Conservation (phyloP, 2,888 invertebrate genomes). For the Cistogaster globosa region DNA sequence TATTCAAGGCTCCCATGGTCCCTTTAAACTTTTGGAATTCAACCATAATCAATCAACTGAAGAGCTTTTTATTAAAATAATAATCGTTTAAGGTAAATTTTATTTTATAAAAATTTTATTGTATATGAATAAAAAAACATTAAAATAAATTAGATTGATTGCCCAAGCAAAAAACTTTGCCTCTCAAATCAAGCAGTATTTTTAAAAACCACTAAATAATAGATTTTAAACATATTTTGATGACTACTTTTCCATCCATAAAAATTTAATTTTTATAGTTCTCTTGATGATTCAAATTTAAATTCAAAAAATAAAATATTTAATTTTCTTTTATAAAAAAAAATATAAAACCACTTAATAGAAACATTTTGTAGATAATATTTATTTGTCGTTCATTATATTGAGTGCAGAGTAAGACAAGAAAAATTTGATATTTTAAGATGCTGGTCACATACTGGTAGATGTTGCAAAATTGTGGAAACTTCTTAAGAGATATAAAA, state of each 20-base stretch:
- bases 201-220: background rate
- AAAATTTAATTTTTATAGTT: slow-evolving; percentile 21
- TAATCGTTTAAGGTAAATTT: too few species aligned
- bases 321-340: slow-evolving; percentile 1
- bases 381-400: slow-evolving; percentile 40
- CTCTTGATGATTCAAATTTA: slow-evolving; percentile 40
- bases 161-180: background rate
- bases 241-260: background rate
- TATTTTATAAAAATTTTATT: too few species aligned
- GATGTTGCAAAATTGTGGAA: slow-evolving; percentile 61
- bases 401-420: background rate
- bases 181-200: slow-evolving; percentile 11
- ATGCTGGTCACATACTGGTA: slow-evolving; percentile 65
- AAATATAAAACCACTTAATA: slow-evolving; percentile 30
- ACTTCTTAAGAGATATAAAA: slow-evolving; percentile 63
- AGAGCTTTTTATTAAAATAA: too few species aligned
- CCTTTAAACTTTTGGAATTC: too few species aligned
- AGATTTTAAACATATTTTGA: background rate
- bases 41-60: too few species aligned
- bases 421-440: slow-evolving; percentile 41
- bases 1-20: too few species aligned
- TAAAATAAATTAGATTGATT: too few species aligned
- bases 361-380: slow-evolving; percentile 53
- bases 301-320: slow-evolving; percentile 29
- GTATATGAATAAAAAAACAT: too few species aligned